Evolutionary conservation across 2,888 invertebrate species (phyloP).

Genomic region (Caenorhabditis afra): DNA sequence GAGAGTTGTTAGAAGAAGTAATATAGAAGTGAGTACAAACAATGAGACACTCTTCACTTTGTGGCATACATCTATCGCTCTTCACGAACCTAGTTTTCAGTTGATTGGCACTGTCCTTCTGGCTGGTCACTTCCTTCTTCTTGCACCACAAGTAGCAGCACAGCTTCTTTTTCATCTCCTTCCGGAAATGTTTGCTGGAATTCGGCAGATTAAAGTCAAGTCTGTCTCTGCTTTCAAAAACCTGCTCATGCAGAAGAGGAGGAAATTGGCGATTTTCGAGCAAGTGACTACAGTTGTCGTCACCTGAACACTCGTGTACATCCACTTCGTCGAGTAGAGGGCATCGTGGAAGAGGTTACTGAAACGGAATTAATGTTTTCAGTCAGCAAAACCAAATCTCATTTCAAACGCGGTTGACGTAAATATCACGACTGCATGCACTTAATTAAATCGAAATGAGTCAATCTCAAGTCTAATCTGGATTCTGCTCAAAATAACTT

Average conservation of each 20-base stretch:
- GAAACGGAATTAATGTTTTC: neutral
- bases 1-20: conserved; percentile 1
- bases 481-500: neutral
- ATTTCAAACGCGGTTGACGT: too few relatives aligned
- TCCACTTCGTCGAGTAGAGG: conserved; percentile 49
- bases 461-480: neutral
- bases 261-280: conserved; percentile 70
- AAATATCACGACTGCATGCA: too few relatives aligned
- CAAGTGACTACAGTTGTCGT: conserved; percentile 62
- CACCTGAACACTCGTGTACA: conserved; percentile 62
- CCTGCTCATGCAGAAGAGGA: conserved; percentile 71
- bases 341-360: conserved; percentile 65
- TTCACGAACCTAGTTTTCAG: conserved; percentile 53
- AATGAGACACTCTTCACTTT: conserved; percentile 17
- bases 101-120: conserved; percentile 52
- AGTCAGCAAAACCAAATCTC: neutral
- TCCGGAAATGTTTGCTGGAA: conserved; percentile 65
- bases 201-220: neutral
- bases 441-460: neutral
- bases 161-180: conserved; percentile 63
- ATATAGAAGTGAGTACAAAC: neutral
- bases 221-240: conserved; percentile 65
- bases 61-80: conserved; percentile 44
- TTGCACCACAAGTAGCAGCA: conserved; percentile 45
- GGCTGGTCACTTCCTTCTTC: conserved; percentile 28